These are phyloP conservation scores for Amphimedon queenslandica DNA, from an alignment of 37 sponge, comb jelly and placozoan genomes.

Conservation along the genomic window DNA sequence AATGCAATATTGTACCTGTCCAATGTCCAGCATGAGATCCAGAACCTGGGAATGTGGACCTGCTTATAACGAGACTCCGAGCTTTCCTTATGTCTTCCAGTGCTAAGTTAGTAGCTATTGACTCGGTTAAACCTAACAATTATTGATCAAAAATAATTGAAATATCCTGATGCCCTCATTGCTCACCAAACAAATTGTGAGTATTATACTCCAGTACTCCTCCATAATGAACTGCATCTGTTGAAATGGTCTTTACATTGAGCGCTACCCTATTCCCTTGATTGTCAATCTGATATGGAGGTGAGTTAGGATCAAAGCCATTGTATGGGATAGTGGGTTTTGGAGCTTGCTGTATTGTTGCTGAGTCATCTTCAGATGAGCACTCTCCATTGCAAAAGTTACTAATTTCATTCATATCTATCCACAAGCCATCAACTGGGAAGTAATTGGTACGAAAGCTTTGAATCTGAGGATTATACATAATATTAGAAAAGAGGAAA, in stretches of 20 bases:
- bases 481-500: neutral
- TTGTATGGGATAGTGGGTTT: no score
- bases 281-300: constrained; percentile 56
- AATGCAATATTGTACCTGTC: constrained; percentile 80
- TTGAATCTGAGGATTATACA: constrained; percentile 37
- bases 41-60: constrained; percentile 88
- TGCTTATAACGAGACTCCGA: constrained; percentile 70
- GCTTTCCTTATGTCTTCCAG: constrained; percentile 32
- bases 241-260: constrained; percentile 77
- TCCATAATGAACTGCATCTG: constrained; percentile 67
- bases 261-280: constrained; percentile 28
- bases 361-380: neutral
- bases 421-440: constrained; percentile 91
- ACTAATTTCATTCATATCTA: constrained; percentile 97
- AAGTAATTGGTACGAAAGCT: constrained; percentile 38
- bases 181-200: constrained; percentile 85
- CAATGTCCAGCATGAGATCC: constrained; percentile 83
- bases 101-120: constrained; percentile 68
- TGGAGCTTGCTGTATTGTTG: neutral
- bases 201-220: constrained; percentile 77
- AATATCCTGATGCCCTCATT: constrained; percentile 13
- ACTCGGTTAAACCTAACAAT: constrained; percentile 67
- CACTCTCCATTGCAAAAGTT: constrained; percentile 95
- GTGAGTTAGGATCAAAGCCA: constrained; percentile 71
- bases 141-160: neutral